phyloP scores from a whole-genome alignment of 2,797 vertebrate genomes.

The Remorina albescens region DNA sequence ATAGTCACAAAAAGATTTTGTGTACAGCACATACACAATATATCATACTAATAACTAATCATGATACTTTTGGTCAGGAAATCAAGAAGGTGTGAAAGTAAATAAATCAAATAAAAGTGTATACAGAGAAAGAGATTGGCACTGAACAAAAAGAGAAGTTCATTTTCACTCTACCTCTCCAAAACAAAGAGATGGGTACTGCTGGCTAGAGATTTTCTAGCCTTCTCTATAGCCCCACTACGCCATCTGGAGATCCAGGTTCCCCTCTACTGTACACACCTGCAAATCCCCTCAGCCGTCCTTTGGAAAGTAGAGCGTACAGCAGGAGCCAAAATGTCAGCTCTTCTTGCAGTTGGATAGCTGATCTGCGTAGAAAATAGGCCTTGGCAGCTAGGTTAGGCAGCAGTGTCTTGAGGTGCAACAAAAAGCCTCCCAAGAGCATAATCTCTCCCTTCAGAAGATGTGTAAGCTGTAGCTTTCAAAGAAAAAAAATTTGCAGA shows the following conservation, averaged over 20 bases:
- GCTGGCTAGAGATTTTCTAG: constrained; percentile 29
- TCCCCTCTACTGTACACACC: constrained; percentile 56
- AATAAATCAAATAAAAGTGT: not conserved
- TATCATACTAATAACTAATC: too few relatives aligned
- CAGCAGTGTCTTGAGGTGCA: constrained; percentile 57
- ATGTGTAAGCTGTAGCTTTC: constrained; percentile 73
- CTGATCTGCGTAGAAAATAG: constrained; percentile 73
- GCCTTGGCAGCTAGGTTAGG: constrained; percentile 61
- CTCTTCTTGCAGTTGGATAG: constrained; percentile 76
- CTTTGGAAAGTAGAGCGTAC: constrained; percentile 58
- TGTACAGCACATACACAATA: too few relatives aligned
- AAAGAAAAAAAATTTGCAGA: constrained; percentile 67
- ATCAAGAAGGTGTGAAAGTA: not conserved
- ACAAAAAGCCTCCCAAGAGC: constrained; percentile 65
- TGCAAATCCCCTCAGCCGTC: constrained; percentile 63
- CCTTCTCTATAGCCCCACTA: constrained; percentile 24
- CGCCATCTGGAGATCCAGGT: constrained; percentile 56
- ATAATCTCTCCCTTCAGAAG: constrained; percentile 72
- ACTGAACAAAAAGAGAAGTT: constrained; percentile 22
- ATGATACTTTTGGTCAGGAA: too few relatives aligned
- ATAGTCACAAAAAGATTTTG: too few relatives aligned
- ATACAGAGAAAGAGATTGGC: not conserved
- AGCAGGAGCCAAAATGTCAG: constrained; percentile 73
- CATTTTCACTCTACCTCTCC: constrained; percentile 11
- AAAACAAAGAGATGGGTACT: constrained; percentile 48